phyloP scores from a whole-genome alignment of 2,113 vertebrate species.

The Condylura cristata region DNA sequence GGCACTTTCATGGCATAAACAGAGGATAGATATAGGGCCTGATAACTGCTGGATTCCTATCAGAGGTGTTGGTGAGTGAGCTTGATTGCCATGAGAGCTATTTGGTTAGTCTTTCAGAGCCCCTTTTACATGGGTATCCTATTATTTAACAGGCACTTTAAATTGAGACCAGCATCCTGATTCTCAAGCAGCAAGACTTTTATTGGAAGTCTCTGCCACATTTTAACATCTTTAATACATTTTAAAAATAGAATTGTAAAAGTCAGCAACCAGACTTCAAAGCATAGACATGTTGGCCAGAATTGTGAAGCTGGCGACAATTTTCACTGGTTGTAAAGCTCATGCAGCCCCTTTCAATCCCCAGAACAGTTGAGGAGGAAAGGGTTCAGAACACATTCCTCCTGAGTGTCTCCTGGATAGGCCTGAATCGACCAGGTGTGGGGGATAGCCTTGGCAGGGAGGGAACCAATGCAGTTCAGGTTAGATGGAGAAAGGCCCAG shows the following conservation, averaged over 20 bases:
- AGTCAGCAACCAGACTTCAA: constrained; percentile 89
- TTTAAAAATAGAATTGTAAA: constrained; percentile 92
- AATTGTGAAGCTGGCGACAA: constrained; percentile 85
- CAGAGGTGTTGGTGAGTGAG: constrained; percentile 77
- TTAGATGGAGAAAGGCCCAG: neutral
- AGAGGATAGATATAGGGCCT: constrained; percentile 37
- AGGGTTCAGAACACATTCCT: constrained; percentile 45
- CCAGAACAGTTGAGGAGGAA: constrained; percentile 64
- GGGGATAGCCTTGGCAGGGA: neutral
- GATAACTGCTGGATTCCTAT: constrained; percentile 72
- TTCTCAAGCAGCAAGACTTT: constrained; percentile 86
- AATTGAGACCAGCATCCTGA: constrained; percentile 91
- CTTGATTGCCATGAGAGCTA: constrained; percentile 73
- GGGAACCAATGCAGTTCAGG: neutral
- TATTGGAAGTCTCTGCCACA: constrained; percentile 89
- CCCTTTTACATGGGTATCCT: constrained; percentile 87
- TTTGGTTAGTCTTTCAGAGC: constrained; percentile 79
- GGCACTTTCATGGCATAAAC: constrained; percentile 35
- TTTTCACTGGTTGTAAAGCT: constrained; percentile 89
- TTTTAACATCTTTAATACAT: constrained; percentile 92
- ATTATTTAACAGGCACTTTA: constrained; percentile 89
- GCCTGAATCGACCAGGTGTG: constrained; percentile 32
- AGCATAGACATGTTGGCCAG: constrained; percentile 86
- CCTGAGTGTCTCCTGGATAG: constrained; percentile 31
- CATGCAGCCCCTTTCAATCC: constrained; percentile 76